These are phyloP conservation scores for Caerostris extrusa DNA, from an alignment of 1,140 invertebrate genomes.

Conservation along the genomic window DNA sequence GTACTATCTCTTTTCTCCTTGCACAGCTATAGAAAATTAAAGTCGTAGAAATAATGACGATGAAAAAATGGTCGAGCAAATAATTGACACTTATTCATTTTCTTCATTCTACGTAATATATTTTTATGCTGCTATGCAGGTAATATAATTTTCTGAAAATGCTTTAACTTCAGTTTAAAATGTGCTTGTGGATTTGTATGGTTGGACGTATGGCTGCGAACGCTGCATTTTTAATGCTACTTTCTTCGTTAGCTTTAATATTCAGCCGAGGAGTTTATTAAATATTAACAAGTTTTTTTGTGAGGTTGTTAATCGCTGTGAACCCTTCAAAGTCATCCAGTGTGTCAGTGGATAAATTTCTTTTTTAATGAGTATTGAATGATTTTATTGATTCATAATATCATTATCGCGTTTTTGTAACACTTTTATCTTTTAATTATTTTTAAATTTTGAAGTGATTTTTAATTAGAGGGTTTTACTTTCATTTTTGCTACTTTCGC, in stretches of 20 bases:
- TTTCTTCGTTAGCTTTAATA: neutral
- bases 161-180: slow-evolving; percentile 63
- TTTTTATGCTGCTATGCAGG: slow-evolving; percentile 20
- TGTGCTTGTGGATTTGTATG: neutral
- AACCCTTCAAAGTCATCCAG: neutral
- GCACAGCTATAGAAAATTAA: slow-evolving; percentile 61
- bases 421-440: neutral
- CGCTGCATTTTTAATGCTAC: slow-evolving; percentile 11
- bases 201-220: neutral
- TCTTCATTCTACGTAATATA: slow-evolving; percentile 28
- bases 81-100: slow-evolving; percentile 72
- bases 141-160: slow-evolving; percentile 69
- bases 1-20: neutral
- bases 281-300: neutral
- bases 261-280: neutral
- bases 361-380: neutral
- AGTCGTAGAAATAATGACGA: slow-evolving; percentile 58
- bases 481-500: too few relatives aligned
- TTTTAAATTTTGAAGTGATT: too few relatives aligned
- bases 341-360: neutral
- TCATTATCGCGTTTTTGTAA: neutral
- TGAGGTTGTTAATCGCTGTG: neutral
- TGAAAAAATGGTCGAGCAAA: neutral
- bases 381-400: neutral
- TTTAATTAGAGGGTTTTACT: neutral